Evolutionary conservation across 2,888 invertebrate genomes (phyloP).

Genomic region (Saturnia japonica): DNA sequence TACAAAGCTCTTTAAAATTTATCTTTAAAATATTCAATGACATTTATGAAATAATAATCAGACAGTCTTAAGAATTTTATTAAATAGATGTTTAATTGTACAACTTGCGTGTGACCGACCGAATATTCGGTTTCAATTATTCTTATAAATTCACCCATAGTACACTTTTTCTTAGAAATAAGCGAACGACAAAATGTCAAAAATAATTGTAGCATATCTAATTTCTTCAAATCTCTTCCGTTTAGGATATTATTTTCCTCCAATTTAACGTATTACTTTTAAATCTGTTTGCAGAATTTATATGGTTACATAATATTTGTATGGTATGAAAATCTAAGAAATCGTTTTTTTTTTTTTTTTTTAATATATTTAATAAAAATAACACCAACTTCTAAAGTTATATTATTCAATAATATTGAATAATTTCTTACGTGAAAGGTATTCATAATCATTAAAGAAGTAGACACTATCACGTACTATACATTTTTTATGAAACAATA

Average conservation of each 20-base stretch:
- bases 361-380: neutral
- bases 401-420: too few species aligned
- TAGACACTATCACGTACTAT: neutral
- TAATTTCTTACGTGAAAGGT: neutral
- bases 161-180: constrained; percentile 4
- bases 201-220: constrained; percentile 11
- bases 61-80: too few species aligned
- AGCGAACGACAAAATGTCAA: neutral
- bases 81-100: too few species aligned
- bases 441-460: neutral
- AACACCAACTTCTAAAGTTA: neutral
- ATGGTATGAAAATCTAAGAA: neutral
- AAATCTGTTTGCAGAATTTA: neutral
- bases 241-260: constrained; percentile 8
- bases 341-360: neutral
- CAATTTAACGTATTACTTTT: neutral
- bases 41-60: neutral
- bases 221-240: constrained; percentile 11
- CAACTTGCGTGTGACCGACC: too few species aligned
- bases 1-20: too few species aligned
- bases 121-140: too few species aligned
- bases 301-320: neutral
- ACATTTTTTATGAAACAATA: constrained; percentile 1
- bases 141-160: neutral
- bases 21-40: neutral